Evolutionary conservation across 2,797 vertebrate genomes (phyloP).

Genomic region (Peromyscus attwateri): DNA sequence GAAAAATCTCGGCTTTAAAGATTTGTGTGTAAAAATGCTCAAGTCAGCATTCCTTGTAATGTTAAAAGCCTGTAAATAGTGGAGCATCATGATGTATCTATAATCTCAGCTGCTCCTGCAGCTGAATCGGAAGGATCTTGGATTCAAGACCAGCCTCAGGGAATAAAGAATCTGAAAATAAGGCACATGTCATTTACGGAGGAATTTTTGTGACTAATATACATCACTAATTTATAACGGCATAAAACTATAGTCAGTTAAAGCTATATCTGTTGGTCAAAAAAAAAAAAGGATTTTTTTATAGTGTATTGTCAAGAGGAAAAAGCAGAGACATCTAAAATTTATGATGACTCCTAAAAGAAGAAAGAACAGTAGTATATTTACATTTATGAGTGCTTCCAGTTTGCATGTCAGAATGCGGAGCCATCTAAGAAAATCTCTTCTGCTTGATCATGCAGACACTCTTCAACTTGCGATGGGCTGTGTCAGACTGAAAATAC

Average conservation of each 20-base stretch:
- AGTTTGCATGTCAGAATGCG: not conserved
- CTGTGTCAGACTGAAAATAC: too few relatives aligned
- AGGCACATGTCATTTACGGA: not conserved
- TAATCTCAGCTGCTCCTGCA: not conserved
- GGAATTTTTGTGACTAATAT: not conserved
- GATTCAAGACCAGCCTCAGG: not conserved
- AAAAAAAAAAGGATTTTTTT: not conserved
- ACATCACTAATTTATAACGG: not conserved
- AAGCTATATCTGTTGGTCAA: not conserved
- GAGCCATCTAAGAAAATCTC: not conserved
- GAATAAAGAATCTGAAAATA: not conserved
- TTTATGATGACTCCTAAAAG: not conserved
- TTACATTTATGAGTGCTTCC: not conserved
- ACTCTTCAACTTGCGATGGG: not conserved
- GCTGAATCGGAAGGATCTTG: not conserved
- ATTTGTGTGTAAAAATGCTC: not conserved
- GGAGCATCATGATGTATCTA: not conserved
- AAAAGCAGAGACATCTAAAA: not conserved
- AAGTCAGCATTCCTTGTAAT: not conserved
- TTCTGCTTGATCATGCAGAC: not conserved
- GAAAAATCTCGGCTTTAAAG: not conserved
- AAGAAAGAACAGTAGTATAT: not conserved
- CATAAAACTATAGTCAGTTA: not conserved
- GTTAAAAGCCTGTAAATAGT: not conserved
- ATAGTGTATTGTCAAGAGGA: not conserved